phyloP scores from a whole-genome alignment of 2,888 invertebrate genomes.

The Eupsilia transversa region DNA sequence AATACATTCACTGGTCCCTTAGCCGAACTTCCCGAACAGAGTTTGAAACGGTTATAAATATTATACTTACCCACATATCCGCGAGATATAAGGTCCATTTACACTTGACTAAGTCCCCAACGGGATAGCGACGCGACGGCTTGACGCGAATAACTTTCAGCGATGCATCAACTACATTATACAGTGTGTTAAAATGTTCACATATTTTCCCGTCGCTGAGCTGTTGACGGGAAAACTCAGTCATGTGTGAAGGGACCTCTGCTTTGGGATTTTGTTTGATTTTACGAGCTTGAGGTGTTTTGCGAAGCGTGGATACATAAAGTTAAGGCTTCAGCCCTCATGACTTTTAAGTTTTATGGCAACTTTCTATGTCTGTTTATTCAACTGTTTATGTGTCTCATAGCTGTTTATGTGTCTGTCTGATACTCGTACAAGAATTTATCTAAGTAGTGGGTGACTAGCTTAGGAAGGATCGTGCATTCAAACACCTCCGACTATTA shows the following conservation, averaged over 20 bases:
- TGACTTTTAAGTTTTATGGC: background rate
- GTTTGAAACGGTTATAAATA: background rate
- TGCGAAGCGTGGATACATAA: background rate
- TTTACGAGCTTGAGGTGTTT: background rate
- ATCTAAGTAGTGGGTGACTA: background rate
- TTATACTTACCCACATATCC: background rate
- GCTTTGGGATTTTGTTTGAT: constrained; percentile 4
- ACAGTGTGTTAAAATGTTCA: constrained; percentile 23
- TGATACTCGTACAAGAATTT: background rate
- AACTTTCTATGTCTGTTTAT: background rate
- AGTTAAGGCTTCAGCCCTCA: background rate
- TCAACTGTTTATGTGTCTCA: background rate
- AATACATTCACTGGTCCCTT: background rate
- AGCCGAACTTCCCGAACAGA: background rate
- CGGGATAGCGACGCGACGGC: background rate
- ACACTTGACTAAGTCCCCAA: constrained; percentile 10
- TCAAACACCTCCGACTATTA: background rate
- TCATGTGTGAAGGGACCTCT: constrained; percentile 5
- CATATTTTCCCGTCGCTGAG: constrained; percentile 17
- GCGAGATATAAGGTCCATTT: constrained; percentile 14
- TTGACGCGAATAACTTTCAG: constrained; percentile 7
- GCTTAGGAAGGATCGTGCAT: background rate
- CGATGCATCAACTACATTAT: constrained; percentile 12
- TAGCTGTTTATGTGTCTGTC: background rate
- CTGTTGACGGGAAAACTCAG: constrained; percentile 2